Conservation (phyloP, 1,140 invertebrate species). For the Diorhabda carinulata region DNA sequence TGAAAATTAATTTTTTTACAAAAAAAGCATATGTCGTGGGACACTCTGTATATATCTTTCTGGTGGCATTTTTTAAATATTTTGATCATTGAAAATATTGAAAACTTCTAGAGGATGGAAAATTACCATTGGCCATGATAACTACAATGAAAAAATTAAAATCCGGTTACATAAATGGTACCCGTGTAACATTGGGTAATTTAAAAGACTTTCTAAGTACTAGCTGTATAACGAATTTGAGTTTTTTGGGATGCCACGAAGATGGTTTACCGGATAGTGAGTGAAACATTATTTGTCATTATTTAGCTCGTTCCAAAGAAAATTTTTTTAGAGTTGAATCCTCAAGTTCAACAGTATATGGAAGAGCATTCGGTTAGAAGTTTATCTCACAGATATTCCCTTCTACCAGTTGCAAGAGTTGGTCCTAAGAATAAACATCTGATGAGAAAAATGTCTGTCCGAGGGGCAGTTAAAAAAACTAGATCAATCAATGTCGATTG, state of each 20-base stretch:
- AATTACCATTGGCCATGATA: slow-evolving; percentile 88
- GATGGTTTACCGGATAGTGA: slow-evolving; percentile 81
- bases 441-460: slow-evolving; percentile 73
- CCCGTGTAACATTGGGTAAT: slow-evolving; percentile 87
- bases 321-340: slow-evolving; percentile 61
- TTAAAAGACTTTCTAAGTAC: slow-evolving; percentile 91
- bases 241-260: slow-evolving; percentile 88
- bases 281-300: slow-evolving; percentile 26
- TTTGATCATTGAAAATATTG: not conserved
- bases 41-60: no score
- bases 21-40: not conserved
- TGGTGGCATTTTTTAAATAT: not conserved
- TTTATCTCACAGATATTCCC: slow-evolving; percentile 66
- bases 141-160: slow-evolving; percentile 98
- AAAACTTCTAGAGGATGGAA: slow-evolving; percentile 76
- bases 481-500: slow-evolving; percentile 80
- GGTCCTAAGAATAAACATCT: slow-evolving; percentile 56
- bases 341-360: slow-evolving; percentile 80
- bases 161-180: slow-evolving; percentile 97
- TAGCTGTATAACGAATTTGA: slow-evolving; percentile 92
- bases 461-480: slow-evolving; percentile 82
- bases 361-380: slow-evolving; percentile 81
- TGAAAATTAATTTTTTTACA: not conserved
- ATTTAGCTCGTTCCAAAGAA: not conserved
- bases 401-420: slow-evolving; percentile 54